Evolutionary conservation across 2,888 invertebrate species (phyloP), one percentile per base, ranked within the genome.

Genomic region (Drosophila percnosoma): DNA sequence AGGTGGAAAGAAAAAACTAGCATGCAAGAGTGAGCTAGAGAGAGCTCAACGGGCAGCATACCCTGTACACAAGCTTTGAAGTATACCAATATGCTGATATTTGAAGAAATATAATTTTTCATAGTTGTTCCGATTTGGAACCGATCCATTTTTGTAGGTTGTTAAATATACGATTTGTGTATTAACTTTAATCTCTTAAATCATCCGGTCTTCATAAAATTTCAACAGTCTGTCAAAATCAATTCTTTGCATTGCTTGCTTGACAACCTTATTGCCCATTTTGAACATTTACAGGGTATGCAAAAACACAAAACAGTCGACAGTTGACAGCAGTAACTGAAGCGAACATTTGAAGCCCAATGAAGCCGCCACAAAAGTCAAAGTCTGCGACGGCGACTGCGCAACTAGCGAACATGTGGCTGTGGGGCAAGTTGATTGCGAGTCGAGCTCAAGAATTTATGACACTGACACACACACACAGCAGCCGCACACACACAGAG

Each of bases 381-480:
- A 42, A 51, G 51, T 34, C 70, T 18, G 38, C 70, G 71, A 53
- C 18, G 34, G 55, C 66, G 68, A 82, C 82, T 84, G 73, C 83
- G 87, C 82, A 80, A 45, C 82, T 18, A 55, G 36, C 53, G 21
- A 54, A 53, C 33, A 33, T 34, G 34, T 34, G 18, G 34, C 45
- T 45, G 69, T 72, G 73, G 61, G 74, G 65, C 83, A 86, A 73
- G 74, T 73, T 62, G 66, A 71, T 74, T 70, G 59, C 27, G 48
- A 60, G 66, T 10, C 15, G 57, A 68, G 61, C 57, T 53, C 42
- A 70, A 68, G 75, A 85, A 82, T 80, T 87, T 85, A 84, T 85
- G 88, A 81, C 81, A 67, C 62, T 33, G 62, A 66, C 65, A 74
- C 54, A 34, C 63, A 21, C 29, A 64, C 24, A 48, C 15, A 45